Percentiles rank a stretch among this genome's conserved stretches.
Evolutionary conservation across 2,797 vertebrate genomes (phyloP).

Genomic region (Anas acuta): DNA sequence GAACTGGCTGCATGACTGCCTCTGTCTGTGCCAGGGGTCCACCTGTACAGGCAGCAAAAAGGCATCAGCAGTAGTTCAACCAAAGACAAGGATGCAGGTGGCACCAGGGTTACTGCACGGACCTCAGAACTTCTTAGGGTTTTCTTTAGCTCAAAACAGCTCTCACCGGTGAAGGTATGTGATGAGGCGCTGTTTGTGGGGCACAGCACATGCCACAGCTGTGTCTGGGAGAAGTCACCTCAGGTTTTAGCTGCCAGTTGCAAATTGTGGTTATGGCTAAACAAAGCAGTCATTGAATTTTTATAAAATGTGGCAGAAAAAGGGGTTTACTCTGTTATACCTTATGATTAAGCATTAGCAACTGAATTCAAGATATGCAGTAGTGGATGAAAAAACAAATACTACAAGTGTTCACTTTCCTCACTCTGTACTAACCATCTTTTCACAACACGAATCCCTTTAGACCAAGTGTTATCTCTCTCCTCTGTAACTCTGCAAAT

Average conservation of each 20-base stretch:
- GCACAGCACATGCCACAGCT: fast-evolving
- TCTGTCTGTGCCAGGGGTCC: not conserved
- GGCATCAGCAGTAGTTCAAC: not conserved
- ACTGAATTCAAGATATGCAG: not conserved
- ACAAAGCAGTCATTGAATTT: not conserved
- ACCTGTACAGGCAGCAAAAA: not conserved
- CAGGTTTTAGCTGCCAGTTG: not conserved
- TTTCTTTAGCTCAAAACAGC: not conserved
- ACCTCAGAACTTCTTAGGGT: not conserved
- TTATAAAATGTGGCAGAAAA: not conserved
- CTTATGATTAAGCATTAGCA: not conserved
- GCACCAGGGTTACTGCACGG: not conserved
- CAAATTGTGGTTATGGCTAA: not conserved
- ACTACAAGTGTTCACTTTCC: not conserved
- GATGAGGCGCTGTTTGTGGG: not conserved
- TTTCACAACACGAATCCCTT: not conserved
- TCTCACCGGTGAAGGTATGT: fast-evolving
- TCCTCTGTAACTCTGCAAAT: not conserved
- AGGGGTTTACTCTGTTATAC: not conserved
- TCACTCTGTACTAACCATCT: not conserved
- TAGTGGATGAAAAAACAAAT: not conserved
- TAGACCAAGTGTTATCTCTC: not conserved
- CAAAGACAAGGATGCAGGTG: not conserved
- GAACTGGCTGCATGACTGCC: not conserved
- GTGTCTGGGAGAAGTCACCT: not conserved